These are phyloP conservation scores for Rutilus rutilus DNA, from an alignment of 2,113 vertebrate species.

Conservation along the genomic window DNA sequence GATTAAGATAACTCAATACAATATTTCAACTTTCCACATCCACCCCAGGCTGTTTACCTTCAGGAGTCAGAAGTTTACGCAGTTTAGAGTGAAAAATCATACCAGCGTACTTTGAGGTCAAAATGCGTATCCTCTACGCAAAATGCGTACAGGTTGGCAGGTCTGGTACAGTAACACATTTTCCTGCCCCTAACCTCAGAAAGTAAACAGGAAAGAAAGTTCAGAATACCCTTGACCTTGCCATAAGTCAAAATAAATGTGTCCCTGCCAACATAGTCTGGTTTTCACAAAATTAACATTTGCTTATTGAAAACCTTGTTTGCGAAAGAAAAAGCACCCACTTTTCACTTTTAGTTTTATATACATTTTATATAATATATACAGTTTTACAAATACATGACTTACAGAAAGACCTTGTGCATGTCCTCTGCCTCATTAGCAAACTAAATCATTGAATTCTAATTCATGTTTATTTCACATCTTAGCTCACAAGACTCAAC, in stretches of 20 bases:
- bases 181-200: constrained; percentile 1
- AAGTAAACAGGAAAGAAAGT: constrained; percentile 2
- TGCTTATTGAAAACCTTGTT: neutral
- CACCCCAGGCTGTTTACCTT: too few relatives aligned
- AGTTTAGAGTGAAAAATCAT: too few relatives aligned
- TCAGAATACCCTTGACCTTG: neutral
- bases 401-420: neutral
- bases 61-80: too few relatives aligned
- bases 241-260: constrained; percentile 20
- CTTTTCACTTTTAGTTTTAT: neutral
- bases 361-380: neutral
- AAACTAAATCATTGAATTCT: constrained; percentile 14
- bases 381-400: neutral
- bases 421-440: constrained; percentile 6
- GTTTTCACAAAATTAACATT: neutral
- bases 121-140: too few relatives aligned
- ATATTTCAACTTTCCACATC: too few relatives aligned
- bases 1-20: too few relatives aligned
- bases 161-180: neutral
- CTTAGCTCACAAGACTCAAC: neutral
- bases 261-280: neutral
- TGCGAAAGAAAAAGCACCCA: neutral
- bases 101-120: too few relatives aligned
- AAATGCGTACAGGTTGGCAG: too few relatives aligned
- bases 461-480: constrained; percentile 14